Conservation (phyloP, 2,888 invertebrate species). For the Eupithecia vulgata region DNA sequence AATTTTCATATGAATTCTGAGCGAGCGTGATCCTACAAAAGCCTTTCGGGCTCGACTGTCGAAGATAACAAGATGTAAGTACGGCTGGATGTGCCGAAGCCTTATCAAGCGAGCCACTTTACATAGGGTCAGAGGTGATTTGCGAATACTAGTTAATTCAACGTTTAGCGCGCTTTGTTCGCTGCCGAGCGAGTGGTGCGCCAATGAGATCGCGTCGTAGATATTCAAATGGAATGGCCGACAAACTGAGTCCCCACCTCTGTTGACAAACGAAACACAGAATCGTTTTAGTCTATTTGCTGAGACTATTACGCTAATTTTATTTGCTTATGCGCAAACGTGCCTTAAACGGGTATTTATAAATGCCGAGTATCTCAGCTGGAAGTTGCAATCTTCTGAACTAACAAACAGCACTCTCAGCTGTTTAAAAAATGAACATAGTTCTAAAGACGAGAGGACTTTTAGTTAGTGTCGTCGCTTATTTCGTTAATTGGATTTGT, state of each 20-base stretch:
- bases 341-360: slow-evolving; percentile 50
- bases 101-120: slow-evolving; percentile 71
- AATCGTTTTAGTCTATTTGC: slow-evolving; percentile 64
- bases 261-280: slow-evolving; percentile 67
- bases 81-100: slow-evolving; percentile 66
- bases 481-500: slow-evolving; percentile 34
- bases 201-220: slow-evolving; percentile 66
- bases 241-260: slow-evolving; percentile 54
- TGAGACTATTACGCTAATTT: slow-evolving; percentile 65
- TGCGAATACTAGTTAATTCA: slow-evolving; percentile 72
- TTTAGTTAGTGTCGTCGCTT: slow-evolving; percentile 23
- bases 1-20: slow-evolving; percentile 80
- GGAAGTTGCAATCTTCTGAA: slow-evolving; percentile 47
- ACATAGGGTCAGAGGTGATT: slow-evolving; percentile 73
- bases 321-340: slow-evolving; percentile 60
- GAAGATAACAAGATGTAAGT: slow-evolving; percentile 77
- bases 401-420: slow-evolving; percentile 43
- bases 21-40: slow-evolving; percentile 73
- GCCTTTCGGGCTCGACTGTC: slow-evolving; percentile 69
- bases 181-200: slow-evolving; percentile 24
- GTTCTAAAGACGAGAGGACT: slow-evolving; percentile 33
- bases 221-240: slow-evolving; percentile 73
- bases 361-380: slow-evolving; percentile 45
- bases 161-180: slow-evolving; percentile 73
- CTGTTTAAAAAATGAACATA: slow-evolving; percentile 35